Evolutionary conservation across 2,113 vertebrate genomes (phyloP).

Genomic region (Tachysurus fulvidraco): DNA sequence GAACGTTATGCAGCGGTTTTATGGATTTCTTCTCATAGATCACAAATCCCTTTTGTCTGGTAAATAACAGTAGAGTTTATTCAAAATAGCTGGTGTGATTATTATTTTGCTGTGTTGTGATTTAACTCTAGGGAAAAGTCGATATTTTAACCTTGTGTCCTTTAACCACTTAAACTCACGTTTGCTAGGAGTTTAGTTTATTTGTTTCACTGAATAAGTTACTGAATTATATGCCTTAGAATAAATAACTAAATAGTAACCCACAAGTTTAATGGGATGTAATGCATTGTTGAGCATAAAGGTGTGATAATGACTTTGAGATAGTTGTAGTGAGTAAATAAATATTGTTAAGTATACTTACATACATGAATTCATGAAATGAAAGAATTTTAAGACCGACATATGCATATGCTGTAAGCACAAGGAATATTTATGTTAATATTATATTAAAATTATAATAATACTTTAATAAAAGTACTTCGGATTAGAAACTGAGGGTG

Average conservation of each 20-base stretch:
- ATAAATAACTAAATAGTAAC: background rate
- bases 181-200: background rate
- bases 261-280: background rate
- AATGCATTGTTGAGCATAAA: background rate
- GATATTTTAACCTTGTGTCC: background rate
- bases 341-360: background rate
- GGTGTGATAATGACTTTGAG: background rate
- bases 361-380: background rate
- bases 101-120: slow-evolving; percentile 1
- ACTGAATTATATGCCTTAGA: background rate
- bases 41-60: background rate
- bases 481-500: background rate
- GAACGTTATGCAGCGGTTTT: slow-evolving; percentile 19
- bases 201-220: background rate
- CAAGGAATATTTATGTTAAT: background rate
- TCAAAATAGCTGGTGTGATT: background rate
- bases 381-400: background rate
- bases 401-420: background rate
- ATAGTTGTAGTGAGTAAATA: background rate
- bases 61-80: slow-evolving; percentile 26
- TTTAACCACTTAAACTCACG: background rate
- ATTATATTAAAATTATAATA: background rate
- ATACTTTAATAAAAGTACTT: background rate
- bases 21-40: slow-evolving; percentile 13
- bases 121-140: background rate